Evolutionary conservation across 2,888 invertebrate species (phyloP), one percentile per base, ranked within the genome.

Genomic region (Liopterus haemorrhoidalis): DNA sequence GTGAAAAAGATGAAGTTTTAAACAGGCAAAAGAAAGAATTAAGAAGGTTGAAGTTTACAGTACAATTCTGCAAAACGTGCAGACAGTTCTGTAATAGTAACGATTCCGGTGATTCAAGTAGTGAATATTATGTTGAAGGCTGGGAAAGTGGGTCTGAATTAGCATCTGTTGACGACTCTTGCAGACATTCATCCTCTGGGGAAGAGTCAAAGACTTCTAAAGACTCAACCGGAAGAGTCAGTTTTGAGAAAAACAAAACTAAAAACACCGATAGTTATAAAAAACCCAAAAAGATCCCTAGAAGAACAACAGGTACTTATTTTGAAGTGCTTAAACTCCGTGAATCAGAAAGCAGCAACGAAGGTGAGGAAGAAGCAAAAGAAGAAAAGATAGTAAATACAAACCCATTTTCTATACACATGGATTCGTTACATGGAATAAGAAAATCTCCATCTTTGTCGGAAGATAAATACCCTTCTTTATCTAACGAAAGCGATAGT

Each of bases 1-100:
- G 75, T 48, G 82, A 83, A 59, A 82, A 83, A 61, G 85, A 85
- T 60, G 77, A 76, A 59, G 75, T 83, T 33, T 83, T 85, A 49
- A 76, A 76, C 58, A 72, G 76, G 44, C 85, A 85, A 60, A 78
- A 78, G 57, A 73, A 76, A 51, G 81, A 85, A 65, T 82, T 85
- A 49, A 69, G 75, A 6, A 78, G 77, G 62, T 69, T 84, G 19
- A 73, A 81, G 57, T n/a, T 12, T n/a, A 69, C 73, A 1, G 69
- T 72, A 45, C 65, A 64, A 44, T 68, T 64, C 52, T 69, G 69
- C 52, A 68, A 67, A 48, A 68, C 62, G 50, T 68, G 68, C 49
- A 65, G 65, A 42, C 64, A 66, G 47, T 66, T 61, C 49, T 58
- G 57, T 46, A 57, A 61, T 3, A 56, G 58, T 43, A 50, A 63